phyloP scores from a whole-genome alignment of 2,113 vertebrate genomes.

The Phylloscopus whistleri region DNA sequence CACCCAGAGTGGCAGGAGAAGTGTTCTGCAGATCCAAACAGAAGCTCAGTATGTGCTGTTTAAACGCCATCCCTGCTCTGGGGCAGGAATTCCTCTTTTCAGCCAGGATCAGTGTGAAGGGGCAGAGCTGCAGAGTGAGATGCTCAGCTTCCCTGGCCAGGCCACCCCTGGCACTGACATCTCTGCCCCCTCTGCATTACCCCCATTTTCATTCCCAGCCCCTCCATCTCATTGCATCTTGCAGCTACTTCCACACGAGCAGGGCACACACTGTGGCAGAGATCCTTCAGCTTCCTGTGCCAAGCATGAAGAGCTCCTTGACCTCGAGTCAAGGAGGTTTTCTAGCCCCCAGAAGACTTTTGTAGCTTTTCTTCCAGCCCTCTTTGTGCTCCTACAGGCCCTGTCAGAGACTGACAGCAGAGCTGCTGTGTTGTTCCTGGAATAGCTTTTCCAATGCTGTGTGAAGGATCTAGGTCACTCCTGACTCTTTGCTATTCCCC shows the following conservation, averaged over 20 bases:
- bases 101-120: background rate
- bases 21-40: background rate
- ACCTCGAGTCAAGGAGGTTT: background rate
- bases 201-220: background rate
- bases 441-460: background rate
- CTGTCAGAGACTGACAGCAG: background rate
- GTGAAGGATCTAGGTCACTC: slow-evolving; percentile 63
- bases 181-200: background rate
- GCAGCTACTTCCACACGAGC: background rate
- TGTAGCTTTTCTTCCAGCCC: background rate
- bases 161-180: background rate
- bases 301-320: background rate
- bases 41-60: background rate
- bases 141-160: background rate
- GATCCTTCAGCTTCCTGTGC: background rate
- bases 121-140: background rate
- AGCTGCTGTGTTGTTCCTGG: background rate
- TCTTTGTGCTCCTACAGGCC: background rate
- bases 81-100: background rate
- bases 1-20: background rate
- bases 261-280: rapidly evolving
- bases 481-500: slow-evolving; percentile 3
- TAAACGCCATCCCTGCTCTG: background rate
- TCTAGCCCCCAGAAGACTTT: background rate
- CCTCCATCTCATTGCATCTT: background rate